phyloP scores from a whole-genome alignment of 1,140 invertebrate genomes.

The Zaprionus capensis region DNA sequence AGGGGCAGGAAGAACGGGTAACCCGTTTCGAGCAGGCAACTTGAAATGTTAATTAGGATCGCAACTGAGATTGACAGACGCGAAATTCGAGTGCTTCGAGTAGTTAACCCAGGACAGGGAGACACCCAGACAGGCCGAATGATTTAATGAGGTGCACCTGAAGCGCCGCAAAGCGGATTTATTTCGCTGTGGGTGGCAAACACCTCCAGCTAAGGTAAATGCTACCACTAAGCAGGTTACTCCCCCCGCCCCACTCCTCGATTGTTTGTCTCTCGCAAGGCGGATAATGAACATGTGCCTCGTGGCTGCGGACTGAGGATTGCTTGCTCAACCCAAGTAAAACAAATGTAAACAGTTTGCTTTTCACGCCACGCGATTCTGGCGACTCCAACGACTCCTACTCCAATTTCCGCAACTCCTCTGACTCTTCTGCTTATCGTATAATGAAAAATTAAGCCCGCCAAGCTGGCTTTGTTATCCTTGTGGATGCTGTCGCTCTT shows the following conservation, averaged over 20 bases:
- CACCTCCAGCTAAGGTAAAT: constrained; percentile 19
- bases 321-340: constrained; percentile 42
- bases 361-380: constrained; percentile 56
- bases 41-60: constrained; percentile 62
- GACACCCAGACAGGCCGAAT: constrained; percentile 57
- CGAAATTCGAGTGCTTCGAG: constrained; percentile 11
- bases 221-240: constrained; percentile 14
- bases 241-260: background rate
- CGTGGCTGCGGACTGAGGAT: background rate
- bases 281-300: constrained; percentile 64
- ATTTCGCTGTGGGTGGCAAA: constrained; percentile 7
- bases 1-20: background rate
- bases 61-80: constrained; percentile 61
- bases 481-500: constrained; percentile 14
- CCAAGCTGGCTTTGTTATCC: constrained; percentile 23
- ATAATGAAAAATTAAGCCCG: constrained; percentile 67
- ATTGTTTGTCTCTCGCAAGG: constrained; percentile 14
- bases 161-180: constrained; percentile 37
- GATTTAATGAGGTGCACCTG: constrained; percentile 77
- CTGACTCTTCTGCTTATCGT: constrained; percentile 10
- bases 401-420: background rate
- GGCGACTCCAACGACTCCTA: background rate
- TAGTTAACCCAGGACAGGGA: constrained; percentile 45
- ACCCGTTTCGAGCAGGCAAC: background rate
- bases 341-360: constrained; percentile 79